Evolutionary conservation across 1,140 invertebrate species (phyloP).

Genomic region (Zaprionus nigranus): DNA sequence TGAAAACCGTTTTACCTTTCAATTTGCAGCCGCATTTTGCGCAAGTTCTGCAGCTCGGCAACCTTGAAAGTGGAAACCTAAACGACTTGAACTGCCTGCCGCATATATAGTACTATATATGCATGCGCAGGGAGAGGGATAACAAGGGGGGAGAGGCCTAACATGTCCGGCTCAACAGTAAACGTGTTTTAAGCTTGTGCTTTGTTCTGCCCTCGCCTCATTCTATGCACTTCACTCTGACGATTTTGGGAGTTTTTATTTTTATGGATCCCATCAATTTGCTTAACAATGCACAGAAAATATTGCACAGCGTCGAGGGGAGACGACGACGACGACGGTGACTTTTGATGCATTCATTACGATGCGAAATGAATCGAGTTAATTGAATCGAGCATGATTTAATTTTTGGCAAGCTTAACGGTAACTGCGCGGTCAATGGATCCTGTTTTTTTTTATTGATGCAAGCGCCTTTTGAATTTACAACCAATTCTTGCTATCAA

Average conservation of each 20-base stretch:
- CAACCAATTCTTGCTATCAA: not conserved
- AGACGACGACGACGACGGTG: not conserved
- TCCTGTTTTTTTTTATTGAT: not conserved
- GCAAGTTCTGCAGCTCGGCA: conserved; percentile 62
- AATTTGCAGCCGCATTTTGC: conserved; percentile 40
- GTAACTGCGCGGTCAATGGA: not conserved
- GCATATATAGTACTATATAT: not conserved
- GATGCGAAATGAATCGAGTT: not conserved
- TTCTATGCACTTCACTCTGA: conserved; percentile 36
- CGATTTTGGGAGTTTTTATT: conserved; percentile 24
- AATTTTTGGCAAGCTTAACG: conserved; percentile 7
- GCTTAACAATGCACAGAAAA: conserved; percentile 5
- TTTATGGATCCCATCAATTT: conserved; percentile 17
- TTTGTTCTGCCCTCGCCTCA: conserved; percentile 21
- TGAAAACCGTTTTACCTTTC: conserved; percentile 53
- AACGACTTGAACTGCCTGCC: conserved; percentile 42
- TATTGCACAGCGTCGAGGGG: conserved; percentile 6
- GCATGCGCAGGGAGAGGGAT: too few species aligned
- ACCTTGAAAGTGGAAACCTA: conserved; percentile 75
- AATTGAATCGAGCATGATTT: conserved; percentile 1
- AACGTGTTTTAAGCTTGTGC: conserved; percentile 19
- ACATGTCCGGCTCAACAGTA: conserved; percentile 43
- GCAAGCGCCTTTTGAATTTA: not conserved
- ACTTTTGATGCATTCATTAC: conserved; percentile 8
- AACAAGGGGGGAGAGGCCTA: not conserved